phyloP scores from a whole-genome alignment of 2,113 vertebrate genomes.

The Ptyas mucosa region DNA sequence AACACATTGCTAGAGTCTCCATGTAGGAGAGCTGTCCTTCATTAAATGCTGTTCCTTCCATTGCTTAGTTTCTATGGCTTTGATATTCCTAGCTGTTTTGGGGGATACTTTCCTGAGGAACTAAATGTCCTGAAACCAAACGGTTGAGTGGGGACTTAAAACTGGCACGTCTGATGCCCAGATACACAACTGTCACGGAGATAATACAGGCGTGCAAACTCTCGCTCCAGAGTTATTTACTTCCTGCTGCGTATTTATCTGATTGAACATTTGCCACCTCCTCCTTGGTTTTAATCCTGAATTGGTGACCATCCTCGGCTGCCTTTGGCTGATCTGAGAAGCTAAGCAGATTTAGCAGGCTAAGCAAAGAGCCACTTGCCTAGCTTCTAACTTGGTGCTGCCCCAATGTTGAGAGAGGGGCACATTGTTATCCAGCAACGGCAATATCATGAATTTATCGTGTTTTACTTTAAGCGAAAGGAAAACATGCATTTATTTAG shows the following conservation, averaged over 20 bases:
- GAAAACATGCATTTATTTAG: not conserved
- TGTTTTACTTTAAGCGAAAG: not conserved
- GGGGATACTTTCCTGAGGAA: not conserved
- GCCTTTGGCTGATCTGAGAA: not conserved
- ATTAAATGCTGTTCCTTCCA: not conserved
- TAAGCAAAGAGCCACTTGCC: not conserved
- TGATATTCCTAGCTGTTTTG: not conserved
- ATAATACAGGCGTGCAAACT: not conserved
- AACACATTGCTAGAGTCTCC: not conserved
- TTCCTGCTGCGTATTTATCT: not conserved
- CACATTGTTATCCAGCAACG: not conserved
- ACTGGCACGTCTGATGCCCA: not conserved
- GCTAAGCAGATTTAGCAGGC: not conserved
- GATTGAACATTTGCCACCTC: not conserved
- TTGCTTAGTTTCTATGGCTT: constrained; percentile 1
- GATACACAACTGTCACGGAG: not conserved
- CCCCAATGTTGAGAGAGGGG: not conserved
- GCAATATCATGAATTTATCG: not conserved
- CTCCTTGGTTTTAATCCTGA: not conserved
- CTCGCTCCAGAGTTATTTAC: not conserved
- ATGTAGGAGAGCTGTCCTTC: not conserved
- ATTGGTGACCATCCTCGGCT: not conserved
- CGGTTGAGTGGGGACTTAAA: not conserved
- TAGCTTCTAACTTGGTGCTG: not conserved
- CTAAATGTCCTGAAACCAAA: not conserved